A percentile compares a stretch with the other conserved stretches of the same genome.
These are phyloP conservation scores for Epizoanthus fatuus DNA, from an alignment of 92 coral and sea anemone genomes.

Conservation along the genomic window DNA sequence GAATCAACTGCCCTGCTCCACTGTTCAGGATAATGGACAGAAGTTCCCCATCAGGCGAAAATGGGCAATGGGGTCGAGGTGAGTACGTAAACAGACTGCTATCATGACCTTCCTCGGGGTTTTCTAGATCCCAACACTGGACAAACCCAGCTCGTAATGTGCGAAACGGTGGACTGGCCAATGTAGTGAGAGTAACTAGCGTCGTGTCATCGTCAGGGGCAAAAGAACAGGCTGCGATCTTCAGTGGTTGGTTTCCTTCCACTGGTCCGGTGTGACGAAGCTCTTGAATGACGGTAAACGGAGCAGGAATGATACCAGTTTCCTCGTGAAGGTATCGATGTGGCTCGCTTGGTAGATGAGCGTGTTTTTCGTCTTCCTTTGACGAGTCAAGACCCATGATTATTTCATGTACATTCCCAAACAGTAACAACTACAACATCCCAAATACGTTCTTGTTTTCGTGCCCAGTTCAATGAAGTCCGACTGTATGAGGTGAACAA, in stretches of 20 bases:
- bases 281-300: slow-evolving; percentile 66
- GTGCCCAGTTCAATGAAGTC: not conserved
- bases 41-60: slow-evolving; percentile 84
- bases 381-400: slow-evolving; percentile 70
- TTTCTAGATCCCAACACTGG: slow-evolving; percentile 83
- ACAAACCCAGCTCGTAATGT: slow-evolving; percentile 88
- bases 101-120: slow-evolving; percentile 65
- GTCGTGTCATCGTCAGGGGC: slow-evolving; percentile 75
- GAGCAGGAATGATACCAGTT: slow-evolving; percentile 59
- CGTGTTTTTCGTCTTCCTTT: slow-evolving; percentile 45
- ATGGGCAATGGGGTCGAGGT: slow-evolving; percentile 81
- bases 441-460: not conserved
- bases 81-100: slow-evolving; percentile 91
- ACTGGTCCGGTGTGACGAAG: slow-evolving; percentile 78
- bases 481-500: not conserved
- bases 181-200: slow-evolving; percentile 77
- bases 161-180: slow-evolving; percentile 53
- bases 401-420: not conserved
- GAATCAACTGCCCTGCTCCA: slow-evolving; percentile 79
- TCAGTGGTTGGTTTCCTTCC: slow-evolving; percentile 68
- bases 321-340: slow-evolving; percentile 53
- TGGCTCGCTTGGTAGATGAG: slow-evolving; percentile 38
- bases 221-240: slow-evolving; percentile 81
- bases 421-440: not conserved
- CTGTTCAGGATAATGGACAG: slow-evolving; percentile 86